phyloP scores from a whole-genome alignment of 2,113 vertebrate species.

The Atractosteus spatula region DNA sequence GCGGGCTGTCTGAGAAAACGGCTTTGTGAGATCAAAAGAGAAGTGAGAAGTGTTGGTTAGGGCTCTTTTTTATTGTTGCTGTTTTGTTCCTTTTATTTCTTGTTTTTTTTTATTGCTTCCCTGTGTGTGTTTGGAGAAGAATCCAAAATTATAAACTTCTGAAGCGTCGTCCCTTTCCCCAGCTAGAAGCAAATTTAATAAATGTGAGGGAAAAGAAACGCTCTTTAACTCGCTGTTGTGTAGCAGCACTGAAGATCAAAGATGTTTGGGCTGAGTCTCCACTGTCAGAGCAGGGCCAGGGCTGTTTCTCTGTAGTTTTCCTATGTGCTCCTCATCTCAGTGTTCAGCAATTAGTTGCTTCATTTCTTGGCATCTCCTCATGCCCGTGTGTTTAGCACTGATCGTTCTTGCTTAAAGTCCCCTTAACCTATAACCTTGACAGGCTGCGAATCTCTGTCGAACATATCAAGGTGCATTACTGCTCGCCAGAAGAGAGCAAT shows the following conservation, averaged over 20 bases:
- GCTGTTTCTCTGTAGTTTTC: neutral
- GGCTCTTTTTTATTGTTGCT: too few relatives aligned
- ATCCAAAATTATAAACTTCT: neutral
- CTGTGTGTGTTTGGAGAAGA: neutral
- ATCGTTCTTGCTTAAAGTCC: too few relatives aligned
- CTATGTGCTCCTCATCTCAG: neutral
- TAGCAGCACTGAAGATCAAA: conserved; percentile 3
- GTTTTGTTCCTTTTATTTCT: neutral
- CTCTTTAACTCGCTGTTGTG: neutral
- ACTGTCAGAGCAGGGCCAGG: neutral
- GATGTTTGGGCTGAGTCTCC: neutral
- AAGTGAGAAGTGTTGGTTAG: too few relatives aligned
- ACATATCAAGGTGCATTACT: too few relatives aligned
- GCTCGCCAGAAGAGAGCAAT: too few relatives aligned
- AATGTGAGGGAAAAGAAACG: neutral
- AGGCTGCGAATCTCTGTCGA: too few relatives aligned
- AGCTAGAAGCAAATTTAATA: neutral
- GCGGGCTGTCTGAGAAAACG: neutral
- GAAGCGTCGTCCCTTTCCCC: neutral
- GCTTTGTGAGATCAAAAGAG: neutral
- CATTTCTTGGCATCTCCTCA: too few relatives aligned
- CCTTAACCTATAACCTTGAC: too few relatives aligned
- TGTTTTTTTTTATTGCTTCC: neutral
- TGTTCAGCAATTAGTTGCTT: neutral
- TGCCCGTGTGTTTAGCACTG: neutral